phyloP scores from a whole-genome alignment of 1,140 invertebrate genomes.

The Lordiphosa mommai region DNA sequence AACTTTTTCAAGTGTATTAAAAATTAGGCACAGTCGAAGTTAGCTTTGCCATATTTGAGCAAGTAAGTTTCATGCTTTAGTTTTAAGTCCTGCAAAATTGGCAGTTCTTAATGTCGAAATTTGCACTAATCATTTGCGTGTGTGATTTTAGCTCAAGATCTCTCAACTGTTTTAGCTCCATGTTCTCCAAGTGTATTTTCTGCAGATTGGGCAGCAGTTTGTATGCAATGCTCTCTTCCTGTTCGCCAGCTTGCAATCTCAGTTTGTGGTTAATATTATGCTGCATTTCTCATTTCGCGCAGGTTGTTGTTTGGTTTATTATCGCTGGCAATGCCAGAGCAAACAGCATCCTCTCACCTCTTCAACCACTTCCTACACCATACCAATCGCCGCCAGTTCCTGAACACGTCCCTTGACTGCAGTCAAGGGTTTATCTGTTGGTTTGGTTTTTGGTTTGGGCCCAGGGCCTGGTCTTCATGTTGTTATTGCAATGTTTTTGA shows the following conservation, averaged over 20 bases:
- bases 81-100: too few relatives aligned
- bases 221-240: slow-evolving; percentile 28
- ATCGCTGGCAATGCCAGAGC: slow-evolving; percentile 63
- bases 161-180: too few relatives aligned
- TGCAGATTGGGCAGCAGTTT: slow-evolving; percentile 24
- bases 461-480: slow-evolving; percentile 28
- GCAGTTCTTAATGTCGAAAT: too few relatives aligned
- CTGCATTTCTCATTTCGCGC: slow-evolving; percentile 76
- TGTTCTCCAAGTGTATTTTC: slow-evolving; percentile 18
- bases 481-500: slow-evolving; percentile 77
- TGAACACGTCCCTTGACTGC: slow-evolving; percentile 23
- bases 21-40: too few relatives aligned
- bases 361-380: slow-evolving; percentile 9
- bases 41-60: too few relatives aligned
- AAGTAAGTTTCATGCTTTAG: too few relatives aligned
- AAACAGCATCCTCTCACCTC: slow-evolving; percentile 43
- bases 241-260: slow-evolving; percentile 49
- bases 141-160: too few relatives aligned
- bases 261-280: slow-evolving; percentile 76
- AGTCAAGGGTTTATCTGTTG: slow-evolving; percentile 61
- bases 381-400: not conserved
- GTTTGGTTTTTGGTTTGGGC: slow-evolving; percentile 58
- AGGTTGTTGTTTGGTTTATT: slow-evolving; percentile 57
- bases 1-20: too few relatives aligned
- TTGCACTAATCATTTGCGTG: too few relatives aligned